A percentile compares a stretch with the other conserved stretches of the same genome.
Evolutionary conservation across 2,797 vertebrate species (phyloP).

Genomic region (Anas georgica): DNA sequence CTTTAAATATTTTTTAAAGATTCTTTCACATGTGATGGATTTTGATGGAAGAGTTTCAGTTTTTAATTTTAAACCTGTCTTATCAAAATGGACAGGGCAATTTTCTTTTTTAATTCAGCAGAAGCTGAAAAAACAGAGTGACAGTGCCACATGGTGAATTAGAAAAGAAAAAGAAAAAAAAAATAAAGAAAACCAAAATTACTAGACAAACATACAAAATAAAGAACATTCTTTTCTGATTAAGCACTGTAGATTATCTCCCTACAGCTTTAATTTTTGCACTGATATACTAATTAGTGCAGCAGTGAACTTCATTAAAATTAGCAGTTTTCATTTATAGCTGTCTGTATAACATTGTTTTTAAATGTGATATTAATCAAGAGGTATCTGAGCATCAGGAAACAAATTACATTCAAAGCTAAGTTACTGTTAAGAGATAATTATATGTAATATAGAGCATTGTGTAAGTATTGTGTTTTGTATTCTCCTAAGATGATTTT

Average conservation of each 20-base stretch:
- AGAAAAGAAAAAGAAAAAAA: neutral
- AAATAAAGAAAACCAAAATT: neutral
- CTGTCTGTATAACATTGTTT: neutral
- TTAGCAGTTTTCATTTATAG: slow-evolving; percentile 27
- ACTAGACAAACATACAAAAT: neutral
- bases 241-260: neutral
- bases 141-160: neutral
- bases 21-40: rapidly evolving
- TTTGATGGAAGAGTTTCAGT: neutral
- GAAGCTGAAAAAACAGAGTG: neutral
- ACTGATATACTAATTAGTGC: neutral
- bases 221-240: neutral
- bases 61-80: neutral
- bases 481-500: neutral
- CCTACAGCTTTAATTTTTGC: slow-evolving; percentile 1
- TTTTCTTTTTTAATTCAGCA: neutral
- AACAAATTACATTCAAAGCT: neutral
- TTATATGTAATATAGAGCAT: neutral
- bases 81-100: neutral
- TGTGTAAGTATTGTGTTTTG: neutral
- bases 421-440: neutral
- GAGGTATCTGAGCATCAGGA: slow-evolving; percentile 28
- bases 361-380: slow-evolving; percentile 38
- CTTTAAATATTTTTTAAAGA: neutral
- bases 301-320: slow-evolving; percentile 33